These are phyloP conservation scores for Ormia ochracea DNA, from an alignment of 2,888 invertebrate genomes.

Conservation along the genomic window DNA sequence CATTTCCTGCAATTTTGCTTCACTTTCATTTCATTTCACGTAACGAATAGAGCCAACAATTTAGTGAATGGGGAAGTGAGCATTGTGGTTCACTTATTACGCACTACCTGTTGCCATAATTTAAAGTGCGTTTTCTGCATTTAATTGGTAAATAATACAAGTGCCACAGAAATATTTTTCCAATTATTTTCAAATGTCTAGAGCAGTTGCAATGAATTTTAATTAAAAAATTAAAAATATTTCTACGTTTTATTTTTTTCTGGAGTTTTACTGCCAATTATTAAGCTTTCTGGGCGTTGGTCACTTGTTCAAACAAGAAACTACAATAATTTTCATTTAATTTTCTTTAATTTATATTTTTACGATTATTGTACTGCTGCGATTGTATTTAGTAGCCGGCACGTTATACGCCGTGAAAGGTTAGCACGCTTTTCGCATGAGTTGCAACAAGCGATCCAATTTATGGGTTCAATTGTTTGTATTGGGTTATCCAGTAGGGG, in stretches of 20 bases:
- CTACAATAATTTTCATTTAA: neutral
- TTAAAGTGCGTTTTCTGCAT: neutral
- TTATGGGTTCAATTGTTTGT: neutral
- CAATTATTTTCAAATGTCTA: neutral
- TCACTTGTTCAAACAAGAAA: neutral
- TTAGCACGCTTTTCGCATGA: constrained; percentile 33
- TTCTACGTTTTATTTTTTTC: neutral
- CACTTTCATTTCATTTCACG: too few species aligned
- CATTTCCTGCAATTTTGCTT: too few species aligned
- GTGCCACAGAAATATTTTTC: neutral
- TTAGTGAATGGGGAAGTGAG: too few species aligned
- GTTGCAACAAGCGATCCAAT: neutral
- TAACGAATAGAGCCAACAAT: too few species aligned
- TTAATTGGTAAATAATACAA: neutral
- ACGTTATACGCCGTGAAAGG: constrained; percentile 21
- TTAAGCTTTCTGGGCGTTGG: constrained; percentile 11
- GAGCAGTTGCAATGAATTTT: neutral
- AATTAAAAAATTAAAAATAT: neutral
- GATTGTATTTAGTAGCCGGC: neutral
- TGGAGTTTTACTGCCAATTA: constrained; percentile 3
- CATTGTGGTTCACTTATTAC: neutral
- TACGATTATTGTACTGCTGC: neutral
- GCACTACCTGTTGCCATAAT: neutral
- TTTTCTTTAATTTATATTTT: neutral
- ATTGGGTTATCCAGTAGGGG: too few species aligned